These are phyloP conservation scores for Molossus alvarezi DNA, from an alignment of 2,797 vertebrate genomes.

Conservation along the genomic window DNA sequence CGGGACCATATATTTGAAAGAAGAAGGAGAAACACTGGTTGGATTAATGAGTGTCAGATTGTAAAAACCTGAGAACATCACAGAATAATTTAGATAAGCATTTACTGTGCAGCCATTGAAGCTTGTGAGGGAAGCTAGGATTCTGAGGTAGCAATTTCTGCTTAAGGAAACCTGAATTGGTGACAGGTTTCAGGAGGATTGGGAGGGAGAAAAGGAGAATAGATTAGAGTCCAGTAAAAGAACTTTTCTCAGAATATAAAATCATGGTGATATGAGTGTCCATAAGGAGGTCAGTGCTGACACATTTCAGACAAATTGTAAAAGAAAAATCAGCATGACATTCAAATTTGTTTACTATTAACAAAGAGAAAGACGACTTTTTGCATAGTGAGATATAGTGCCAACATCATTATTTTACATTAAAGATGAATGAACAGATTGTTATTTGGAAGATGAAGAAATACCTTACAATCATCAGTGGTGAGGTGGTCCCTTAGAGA, in stretches of 20 bases:
- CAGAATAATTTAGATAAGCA: background rate
- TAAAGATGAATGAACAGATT: background rate
- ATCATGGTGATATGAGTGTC: background rate
- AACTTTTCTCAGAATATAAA: background rate
- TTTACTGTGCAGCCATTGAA: background rate
- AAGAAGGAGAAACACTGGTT: background rate
- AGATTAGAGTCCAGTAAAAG: background rate
- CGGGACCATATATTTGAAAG: background rate
- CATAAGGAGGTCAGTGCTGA: background rate
- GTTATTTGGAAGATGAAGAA: background rate
- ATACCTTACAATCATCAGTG: background rate
- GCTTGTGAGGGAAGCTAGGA: background rate
- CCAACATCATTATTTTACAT: background rate
- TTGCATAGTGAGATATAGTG: background rate
- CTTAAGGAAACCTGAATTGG: background rate
- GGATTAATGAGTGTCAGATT: background rate
- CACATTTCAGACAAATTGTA: background rate
- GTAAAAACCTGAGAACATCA: slow-evolving; percentile 21
- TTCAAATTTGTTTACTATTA: background rate
- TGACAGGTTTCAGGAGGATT: background rate
- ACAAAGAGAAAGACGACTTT: background rate
- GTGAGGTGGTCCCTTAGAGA: background rate
- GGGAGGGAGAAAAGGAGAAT: background rate
- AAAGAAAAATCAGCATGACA: background rate
- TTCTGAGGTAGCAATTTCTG: background rate